A percentile compares a stretch with the other conserved stretches of the same genome.
Evolutionary conservation across 2,113 vertebrate genomes (phyloP).

Genomic region (Grus americana): DNA sequence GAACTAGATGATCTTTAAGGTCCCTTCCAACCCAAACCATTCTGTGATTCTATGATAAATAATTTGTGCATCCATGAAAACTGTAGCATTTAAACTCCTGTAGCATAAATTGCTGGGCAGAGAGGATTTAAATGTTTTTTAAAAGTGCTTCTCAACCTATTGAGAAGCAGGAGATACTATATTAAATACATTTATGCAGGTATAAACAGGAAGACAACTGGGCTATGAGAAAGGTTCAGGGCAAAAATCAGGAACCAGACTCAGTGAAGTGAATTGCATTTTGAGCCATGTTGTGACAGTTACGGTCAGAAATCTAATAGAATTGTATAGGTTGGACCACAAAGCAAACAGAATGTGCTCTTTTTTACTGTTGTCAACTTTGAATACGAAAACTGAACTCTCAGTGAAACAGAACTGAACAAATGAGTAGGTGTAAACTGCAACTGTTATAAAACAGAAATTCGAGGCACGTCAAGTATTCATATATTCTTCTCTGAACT

Average conservation of each 20-base stretch:
- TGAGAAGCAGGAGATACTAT: not conserved
- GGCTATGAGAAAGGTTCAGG: not conserved
- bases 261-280: not conserved
- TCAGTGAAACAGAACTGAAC: not conserved
- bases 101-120: not conserved
- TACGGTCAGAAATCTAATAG: not conserved
- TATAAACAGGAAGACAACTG: not conserved
- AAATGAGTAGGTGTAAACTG: not conserved
- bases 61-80: not conserved
- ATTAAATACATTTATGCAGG: not conserved
- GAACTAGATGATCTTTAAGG: too few species aligned
- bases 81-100: not conserved
- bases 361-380: not conserved
- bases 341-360: not conserved
- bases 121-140: not conserved
- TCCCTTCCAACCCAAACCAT: too few species aligned
- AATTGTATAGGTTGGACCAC: not conserved
- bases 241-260: not conserved
- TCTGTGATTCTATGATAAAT: not conserved
- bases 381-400: not conserved
- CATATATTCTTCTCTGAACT: not conserved
- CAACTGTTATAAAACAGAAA: not conserved
- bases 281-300: not conserved
- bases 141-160: not conserved
- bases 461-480: not conserved